Evolutionary conservation across 1,140 invertebrate species (phyloP), one percentile per base, ranked within the genome.

Genomic region (Diorhabda sublineata): DNA sequence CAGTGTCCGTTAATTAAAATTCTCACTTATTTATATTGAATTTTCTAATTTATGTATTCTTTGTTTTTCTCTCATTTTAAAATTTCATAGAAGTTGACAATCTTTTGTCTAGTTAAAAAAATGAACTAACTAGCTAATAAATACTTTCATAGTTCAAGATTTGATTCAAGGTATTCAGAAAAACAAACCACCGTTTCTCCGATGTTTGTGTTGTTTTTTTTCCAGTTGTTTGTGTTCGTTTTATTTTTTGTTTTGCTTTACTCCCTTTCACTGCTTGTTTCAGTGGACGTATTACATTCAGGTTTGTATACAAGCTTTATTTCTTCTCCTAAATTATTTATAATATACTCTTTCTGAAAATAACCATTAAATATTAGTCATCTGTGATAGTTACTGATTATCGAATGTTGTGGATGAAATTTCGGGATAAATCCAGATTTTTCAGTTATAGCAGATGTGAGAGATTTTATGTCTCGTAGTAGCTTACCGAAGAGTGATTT

Each of bases 181-280:
- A 52, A 52, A n/a, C 47, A 52, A 52, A 52, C 47, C 47, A 52
- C 47, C n/a, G n/a, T 52, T 52, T 52, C 47, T 52, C 47, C 47
- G n/a, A 52, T 52, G 47, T 52, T n/a, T 52, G 47, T 52, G 47
- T 52, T 4, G 47, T 52, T 52, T 52, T 2, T n/a, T 8, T 52
- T 52, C n/a, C n/a, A 6, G 6, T n/a, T n/a, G n/a, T 52, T 52
- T 52, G 47, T 52, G 47, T 52, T 52, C n/a, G 47, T 52, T 42
- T 59, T 59, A 8, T 45, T 45, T 60, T 26, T 41, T 60, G 59
- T 60, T 60, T 60, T 7, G 42, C 42, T 26, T 60, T 60, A 60
- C 7, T 11, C 11, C 11, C 5, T 11, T 60, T 60, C 42, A 11
- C 59, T 52, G 6, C 47, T 52, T 52, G 47, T 6, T 52, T 52